Evolutionary conservation across 2,888 invertebrate genomes (phyloP).

Genomic region (Agrilus biguttatus): DNA sequence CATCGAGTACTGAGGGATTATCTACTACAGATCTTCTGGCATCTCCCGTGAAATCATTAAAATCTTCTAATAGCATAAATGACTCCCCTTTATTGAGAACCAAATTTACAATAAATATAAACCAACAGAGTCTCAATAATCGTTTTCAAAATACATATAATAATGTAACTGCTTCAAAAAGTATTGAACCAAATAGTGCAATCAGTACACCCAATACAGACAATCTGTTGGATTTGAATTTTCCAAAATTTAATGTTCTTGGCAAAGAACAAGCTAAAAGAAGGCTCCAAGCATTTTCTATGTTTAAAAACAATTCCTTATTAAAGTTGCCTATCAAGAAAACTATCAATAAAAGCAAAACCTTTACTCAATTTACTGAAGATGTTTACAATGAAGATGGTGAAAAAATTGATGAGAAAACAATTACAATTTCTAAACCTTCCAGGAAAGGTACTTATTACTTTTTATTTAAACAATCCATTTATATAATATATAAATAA

Average conservation of each 20-base stretch:
- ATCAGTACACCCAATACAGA: constrained; percentile 6
- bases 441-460: constrained; percentile 13
- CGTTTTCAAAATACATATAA: too few species aligned
- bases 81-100: not conserved
- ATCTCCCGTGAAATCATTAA: constrained; percentile 1
- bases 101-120: not conserved
- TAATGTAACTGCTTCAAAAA: not conserved
- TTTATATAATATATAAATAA: too few species aligned
- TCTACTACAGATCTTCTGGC: constrained; percentile 1
- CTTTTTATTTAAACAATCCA: not conserved
- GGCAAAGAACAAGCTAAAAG: constrained; percentile 23
- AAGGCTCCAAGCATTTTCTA: constrained; percentile 23
- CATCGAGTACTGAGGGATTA: not conserved
- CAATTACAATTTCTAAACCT: constrained; percentile 10
- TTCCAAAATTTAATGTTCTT: constrained; percentile 12
- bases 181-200: not conserved
- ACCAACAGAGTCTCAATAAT: not conserved
- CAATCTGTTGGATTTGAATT: constrained; percentile 8
- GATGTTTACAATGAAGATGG: constrained; percentile 10
- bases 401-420: constrained; percentile 9
- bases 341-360: constrained; percentile 6
- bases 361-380: constrained; percentile 6
- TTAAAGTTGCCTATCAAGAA: constrained; percentile 8
- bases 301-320: constrained; percentile 10
- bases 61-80: not conserved